Conservation (phyloP, 2,888 invertebrate species). For the Sesamia inferens region DNA sequence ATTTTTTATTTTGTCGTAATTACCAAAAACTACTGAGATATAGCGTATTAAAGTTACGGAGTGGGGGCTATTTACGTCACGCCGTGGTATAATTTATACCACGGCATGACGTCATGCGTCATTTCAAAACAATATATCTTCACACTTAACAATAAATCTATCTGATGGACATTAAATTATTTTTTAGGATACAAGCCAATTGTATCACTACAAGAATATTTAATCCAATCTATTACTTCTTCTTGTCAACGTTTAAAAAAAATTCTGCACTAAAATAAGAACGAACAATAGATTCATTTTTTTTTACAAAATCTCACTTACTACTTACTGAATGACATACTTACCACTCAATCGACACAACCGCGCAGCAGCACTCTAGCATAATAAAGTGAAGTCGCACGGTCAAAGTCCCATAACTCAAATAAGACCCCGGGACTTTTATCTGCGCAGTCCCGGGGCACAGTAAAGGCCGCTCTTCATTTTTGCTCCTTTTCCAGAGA, state of each 20-base stretch:
- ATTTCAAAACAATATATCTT: no score
- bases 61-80: no score
- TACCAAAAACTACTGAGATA: no score
- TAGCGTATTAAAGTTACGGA: no score
- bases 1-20: no score
- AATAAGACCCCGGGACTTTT: conserved; percentile 77
- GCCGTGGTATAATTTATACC: no score
- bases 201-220: neutral
- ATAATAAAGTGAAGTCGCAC: conserved; percentile 64
- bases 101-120: no score
- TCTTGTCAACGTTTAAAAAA: no score
- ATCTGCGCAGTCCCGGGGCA: conserved; percentile 73
- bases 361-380: conserved; percentile 41
- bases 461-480: conserved; percentile 75
- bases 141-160: no score
- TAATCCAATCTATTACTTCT: neutral
- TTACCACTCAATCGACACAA: conserved; percentile 43
- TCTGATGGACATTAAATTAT: no score
- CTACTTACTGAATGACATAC: conserved; percentile 4
- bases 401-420: conserved; percentile 77
- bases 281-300: neutral
- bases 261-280: neutral
- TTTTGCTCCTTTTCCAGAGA: conserved; percentile 73
- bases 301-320: conserved; percentile 12
- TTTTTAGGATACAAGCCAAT: no score